Percentiles rank a stretch among this genome's conserved stretches.
Evolutionary conservation across 2,113 vertebrate species (phyloP).

Genomic region (Eulacestoma nigropectus): DNA sequence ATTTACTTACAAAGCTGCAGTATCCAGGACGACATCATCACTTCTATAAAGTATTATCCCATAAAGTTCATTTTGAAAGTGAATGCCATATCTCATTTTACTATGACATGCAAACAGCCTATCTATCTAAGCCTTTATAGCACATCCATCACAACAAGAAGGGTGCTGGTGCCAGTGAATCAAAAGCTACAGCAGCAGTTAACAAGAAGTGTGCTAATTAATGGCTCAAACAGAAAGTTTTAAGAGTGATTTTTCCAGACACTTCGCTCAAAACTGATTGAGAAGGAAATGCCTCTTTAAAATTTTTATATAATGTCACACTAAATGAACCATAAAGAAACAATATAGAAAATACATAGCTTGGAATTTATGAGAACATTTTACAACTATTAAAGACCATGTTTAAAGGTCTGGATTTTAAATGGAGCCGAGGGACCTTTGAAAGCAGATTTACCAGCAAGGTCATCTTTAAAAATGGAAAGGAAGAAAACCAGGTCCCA

Average conservation of each 20-base stretch:
- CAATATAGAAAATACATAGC: constrained; percentile 11
- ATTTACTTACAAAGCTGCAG: neutral
- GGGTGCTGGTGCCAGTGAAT: neutral
- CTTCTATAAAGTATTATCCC: neutral
- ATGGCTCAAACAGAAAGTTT: neutral
- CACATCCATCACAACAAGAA: neutral
- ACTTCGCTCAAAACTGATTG: neutral
- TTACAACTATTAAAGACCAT: constrained; percentile 22
- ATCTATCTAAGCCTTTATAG: neutral
- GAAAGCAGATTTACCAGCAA: neutral
- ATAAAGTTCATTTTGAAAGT: constrained; percentile 20
- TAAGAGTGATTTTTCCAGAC: neutral
- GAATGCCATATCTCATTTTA: constrained; percentile 17
- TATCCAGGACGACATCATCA: neutral
- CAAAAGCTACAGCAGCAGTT: constrained; percentile 20
- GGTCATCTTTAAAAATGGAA: constrained; percentile 21
- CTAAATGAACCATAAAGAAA: constrained; percentile 53
- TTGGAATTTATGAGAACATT: constrained; percentile 39
- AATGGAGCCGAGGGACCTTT: constrained; percentile 4
- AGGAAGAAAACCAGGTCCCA: neutral
- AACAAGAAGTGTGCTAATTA: constrained; percentile 16
- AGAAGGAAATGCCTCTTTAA: constrained; percentile 37
- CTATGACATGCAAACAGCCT: neutral
- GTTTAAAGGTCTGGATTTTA: constrained; percentile 43
- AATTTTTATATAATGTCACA: constrained; percentile 50